These are phyloP conservation scores for Phainopepla nitens DNA, from an alignment of 2,113 vertebrate species.

Conservation along the genomic window DNA sequence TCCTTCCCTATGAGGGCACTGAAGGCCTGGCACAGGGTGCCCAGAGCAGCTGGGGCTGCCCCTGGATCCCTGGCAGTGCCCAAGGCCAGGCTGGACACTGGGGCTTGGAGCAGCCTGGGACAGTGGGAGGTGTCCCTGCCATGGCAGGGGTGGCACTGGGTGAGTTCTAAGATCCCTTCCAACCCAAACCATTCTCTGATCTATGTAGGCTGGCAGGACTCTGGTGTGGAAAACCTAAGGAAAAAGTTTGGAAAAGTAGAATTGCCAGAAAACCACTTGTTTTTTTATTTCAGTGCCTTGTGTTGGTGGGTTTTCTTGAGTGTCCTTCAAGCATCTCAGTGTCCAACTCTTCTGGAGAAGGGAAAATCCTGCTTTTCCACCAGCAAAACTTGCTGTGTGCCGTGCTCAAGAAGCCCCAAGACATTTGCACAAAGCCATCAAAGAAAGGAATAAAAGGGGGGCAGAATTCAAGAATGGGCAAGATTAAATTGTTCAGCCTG, in stretches of 20 bases:
- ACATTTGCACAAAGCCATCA: not conserved
- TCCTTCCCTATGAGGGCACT: fast-evolving
- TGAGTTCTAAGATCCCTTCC: not conserved
- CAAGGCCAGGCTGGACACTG: not conserved
- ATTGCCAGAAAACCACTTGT: not conserved
- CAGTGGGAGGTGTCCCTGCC: not conserved
- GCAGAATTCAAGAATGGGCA: not conserved
- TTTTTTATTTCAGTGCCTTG: fast-evolving
- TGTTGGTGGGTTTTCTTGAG: not conserved
- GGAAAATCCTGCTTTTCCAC: not conserved
- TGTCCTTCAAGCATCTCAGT: not conserved
- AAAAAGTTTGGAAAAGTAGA: not conserved
- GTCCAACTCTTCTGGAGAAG: not conserved
- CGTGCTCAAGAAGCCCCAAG: not conserved
- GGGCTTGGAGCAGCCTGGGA: not conserved
- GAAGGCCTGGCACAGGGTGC: not conserved
- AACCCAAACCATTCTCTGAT: not conserved
- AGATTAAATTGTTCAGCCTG: not conserved
- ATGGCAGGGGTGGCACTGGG: not conserved
- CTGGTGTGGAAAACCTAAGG: not conserved
- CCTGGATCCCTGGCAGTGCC: not conserved
- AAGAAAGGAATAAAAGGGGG: not conserved
- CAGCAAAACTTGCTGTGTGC: not conserved
- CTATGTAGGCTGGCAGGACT: not conserved
- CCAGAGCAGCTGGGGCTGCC: not conserved